Evolutionary conservation across 2,113 vertebrate species (phyloP).

Genomic region (Ancistrus triradiatus): DNA sequence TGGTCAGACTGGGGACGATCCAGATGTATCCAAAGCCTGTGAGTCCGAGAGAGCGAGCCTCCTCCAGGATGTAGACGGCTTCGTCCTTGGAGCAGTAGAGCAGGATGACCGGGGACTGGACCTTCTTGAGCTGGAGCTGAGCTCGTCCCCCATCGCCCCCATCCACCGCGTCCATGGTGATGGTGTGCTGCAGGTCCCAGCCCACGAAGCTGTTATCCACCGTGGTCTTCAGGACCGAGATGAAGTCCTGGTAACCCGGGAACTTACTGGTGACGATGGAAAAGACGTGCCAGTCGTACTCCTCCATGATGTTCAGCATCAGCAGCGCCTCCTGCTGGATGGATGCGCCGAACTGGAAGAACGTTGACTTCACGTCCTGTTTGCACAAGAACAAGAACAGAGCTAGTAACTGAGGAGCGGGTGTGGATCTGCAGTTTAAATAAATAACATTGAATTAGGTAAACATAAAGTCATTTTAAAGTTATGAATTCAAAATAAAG

Average conservation of each 20-base stretch:
- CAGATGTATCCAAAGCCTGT: slow-evolving; percentile 96
- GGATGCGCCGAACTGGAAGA: slow-evolving; percentile 97
- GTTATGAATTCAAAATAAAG: too few species aligned
- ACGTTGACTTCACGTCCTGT: slow-evolving; percentile 91
- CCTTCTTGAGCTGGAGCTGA: slow-evolving; percentile 93
- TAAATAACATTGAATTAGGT: too few species aligned
- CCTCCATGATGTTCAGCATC: slow-evolving; percentile 98
- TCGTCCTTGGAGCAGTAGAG: slow-evolving; percentile 97
- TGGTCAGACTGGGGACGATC: slow-evolving; percentile 91
- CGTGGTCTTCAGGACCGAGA: slow-evolving; percentile 88
- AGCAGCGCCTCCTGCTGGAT: slow-evolving; percentile 95
- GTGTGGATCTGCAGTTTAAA: too few species aligned
- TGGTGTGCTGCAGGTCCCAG: slow-evolving; percentile 94
- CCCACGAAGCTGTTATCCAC: slow-evolving; percentile 98
- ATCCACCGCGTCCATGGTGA: slow-evolving; percentile 84
- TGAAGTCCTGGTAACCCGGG: slow-evolving; percentile 95
- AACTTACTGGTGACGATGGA: slow-evolving; percentile 95
- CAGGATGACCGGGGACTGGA: slow-evolving; percentile 91
- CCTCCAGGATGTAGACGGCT: slow-evolving; percentile 86
- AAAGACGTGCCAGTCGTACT: slow-evolving; percentile 98
- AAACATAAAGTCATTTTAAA: too few species aligned
- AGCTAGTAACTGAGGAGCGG: too few species aligned
- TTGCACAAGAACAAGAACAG: too few species aligned
- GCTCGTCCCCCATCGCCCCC: slow-evolving; percentile 78
- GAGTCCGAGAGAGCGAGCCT: slow-evolving; percentile 90